phyloP scores from a whole-genome alignment of 2,113 vertebrate genomes.

The Serilophus lunatus region DNA sequence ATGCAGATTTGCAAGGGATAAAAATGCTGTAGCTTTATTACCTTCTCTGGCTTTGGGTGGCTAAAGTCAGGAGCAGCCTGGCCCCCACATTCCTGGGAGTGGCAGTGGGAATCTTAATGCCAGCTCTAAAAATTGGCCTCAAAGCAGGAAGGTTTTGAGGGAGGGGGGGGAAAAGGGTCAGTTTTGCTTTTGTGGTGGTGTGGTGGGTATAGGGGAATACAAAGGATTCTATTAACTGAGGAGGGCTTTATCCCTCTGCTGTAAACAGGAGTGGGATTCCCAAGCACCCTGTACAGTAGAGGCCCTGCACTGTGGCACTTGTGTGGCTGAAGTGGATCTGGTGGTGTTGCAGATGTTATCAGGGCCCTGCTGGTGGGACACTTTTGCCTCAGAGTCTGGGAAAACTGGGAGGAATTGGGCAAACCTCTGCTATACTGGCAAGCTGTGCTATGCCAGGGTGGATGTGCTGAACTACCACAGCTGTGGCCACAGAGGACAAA shows the following conservation, averaged over 20 bases:
- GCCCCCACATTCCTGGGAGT: fast-evolving
- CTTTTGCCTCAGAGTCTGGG: not conserved
- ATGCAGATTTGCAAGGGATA: fast-evolving
- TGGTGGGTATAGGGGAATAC: not conserved
- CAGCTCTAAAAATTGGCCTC: not conserved
- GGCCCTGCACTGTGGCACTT: not conserved
- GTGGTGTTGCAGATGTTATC: not conserved
- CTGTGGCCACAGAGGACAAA: not conserved
- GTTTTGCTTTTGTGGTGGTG: not conserved
- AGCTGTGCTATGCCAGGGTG: not conserved
- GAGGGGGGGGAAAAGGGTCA: fast-evolving
- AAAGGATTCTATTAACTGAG: not conserved
- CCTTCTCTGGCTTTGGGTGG: not conserved
- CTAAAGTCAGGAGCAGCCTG: not conserved
- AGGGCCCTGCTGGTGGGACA: not conserved
- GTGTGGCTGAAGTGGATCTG: not conserved
- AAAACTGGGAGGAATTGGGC: not conserved
- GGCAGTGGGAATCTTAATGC: not conserved
- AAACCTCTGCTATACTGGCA: not conserved
- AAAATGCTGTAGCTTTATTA: not conserved
- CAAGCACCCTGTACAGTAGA: not conserved
- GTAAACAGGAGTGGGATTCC: not conserved
- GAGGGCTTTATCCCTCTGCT: not conserved
- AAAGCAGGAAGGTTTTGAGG: not conserved
- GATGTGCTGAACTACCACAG: not conserved